Evolutionary conservation across 2,888 invertebrate species (phyloP).

Genomic region (Apeira syringaria): DNA sequence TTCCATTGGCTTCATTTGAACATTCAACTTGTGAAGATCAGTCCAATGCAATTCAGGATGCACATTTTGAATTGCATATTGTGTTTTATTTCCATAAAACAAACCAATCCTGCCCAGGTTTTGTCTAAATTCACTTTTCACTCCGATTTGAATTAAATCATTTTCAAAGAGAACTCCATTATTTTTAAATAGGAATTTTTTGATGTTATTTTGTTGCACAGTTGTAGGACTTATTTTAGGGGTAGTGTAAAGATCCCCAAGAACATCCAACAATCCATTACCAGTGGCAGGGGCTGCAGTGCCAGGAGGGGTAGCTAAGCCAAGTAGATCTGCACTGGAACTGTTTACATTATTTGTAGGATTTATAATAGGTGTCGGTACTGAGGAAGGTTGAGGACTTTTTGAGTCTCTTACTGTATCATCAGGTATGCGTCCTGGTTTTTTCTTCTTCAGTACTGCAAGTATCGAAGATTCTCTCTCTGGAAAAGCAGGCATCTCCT

Average conservation of each 20-base stretch:
- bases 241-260: constrained; percentile 93
- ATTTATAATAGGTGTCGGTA: constrained; percentile 75
- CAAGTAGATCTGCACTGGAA: constrained; percentile 92
- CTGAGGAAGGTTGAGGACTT: constrained; percentile 84
- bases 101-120: constrained; percentile 97
- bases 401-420: constrained; percentile 90
- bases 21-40: constrained; percentile 90
- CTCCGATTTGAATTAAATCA: constrained; percentile 98
- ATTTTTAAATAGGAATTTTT: constrained; percentile 98
- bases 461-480: constrained; percentile 99
- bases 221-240: constrained; percentile 85
- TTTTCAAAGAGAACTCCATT: constrained; percentile 99
- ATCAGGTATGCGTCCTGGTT: constrained; percentile 97
- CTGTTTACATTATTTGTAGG: constrained; percentile 77
- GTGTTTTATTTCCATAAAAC: constrained; percentile 99
- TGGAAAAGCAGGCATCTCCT: constrained; percentile 99
- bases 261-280: constrained; percentile 94
- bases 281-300: constrained; percentile 86
- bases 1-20: constrained; percentile 98
- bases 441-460: constrained; percentile 98
- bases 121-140: constrained; percentile 98
- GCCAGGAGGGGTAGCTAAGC: constrained; percentile 94
- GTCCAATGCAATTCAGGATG: constrained; percentile 88
- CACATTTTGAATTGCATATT: constrained; percentile 90
- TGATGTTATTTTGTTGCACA: constrained; percentile 92